Percentiles rank a stretch among this genome's conserved stretches.
These are phyloP conservation scores for Lochmaea capreae DNA, from an alignment of 2,888 invertebrate genomes.

Conservation along the genomic window DNA sequence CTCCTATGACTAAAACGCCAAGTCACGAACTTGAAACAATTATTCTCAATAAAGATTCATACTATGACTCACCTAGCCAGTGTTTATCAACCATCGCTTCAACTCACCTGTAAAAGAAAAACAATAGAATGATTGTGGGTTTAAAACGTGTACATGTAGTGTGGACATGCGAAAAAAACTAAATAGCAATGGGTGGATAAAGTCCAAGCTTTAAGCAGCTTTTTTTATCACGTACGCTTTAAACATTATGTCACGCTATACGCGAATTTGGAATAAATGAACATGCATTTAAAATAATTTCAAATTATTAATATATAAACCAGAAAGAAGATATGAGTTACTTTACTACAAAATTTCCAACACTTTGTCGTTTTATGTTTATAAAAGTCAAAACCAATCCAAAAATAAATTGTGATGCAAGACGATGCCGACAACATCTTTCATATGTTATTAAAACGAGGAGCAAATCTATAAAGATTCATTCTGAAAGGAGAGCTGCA, in stretches of 20 bases:
- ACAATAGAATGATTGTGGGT: conserved; percentile 26
- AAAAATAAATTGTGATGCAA: too few relatives aligned
- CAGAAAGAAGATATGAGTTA: background rate
- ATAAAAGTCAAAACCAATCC: too few relatives aligned
- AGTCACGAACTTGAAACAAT: conserved; percentile 31
- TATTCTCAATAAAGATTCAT: conserved; percentile 28
- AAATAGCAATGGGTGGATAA: conserved; percentile 8
- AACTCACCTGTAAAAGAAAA: conserved; percentile 39
- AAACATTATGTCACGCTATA: conserved; percentile 1
- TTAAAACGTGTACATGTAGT: conserved; percentile 21
- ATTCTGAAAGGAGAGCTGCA: too few relatives aligned
- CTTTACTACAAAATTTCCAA: background rate
- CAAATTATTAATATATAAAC: background rate
- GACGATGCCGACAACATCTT: too few relatives aligned
- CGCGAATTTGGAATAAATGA: background rate
- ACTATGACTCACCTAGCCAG: conserved; percentile 34
- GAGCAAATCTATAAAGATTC: too few relatives aligned
- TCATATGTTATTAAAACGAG: too few relatives aligned
- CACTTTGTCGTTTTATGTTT: too few relatives aligned
- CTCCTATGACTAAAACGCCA: conserved; percentile 29
- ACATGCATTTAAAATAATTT: background rate
- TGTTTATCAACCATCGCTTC: conserved; percentile 25
- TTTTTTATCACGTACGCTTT: background rate
- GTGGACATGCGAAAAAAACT: conserved; percentile 14
- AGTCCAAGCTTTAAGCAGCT: background rate